Conservation (phyloP, 2,888 invertebrate species). For the Argyra leucocephala region DNA sequence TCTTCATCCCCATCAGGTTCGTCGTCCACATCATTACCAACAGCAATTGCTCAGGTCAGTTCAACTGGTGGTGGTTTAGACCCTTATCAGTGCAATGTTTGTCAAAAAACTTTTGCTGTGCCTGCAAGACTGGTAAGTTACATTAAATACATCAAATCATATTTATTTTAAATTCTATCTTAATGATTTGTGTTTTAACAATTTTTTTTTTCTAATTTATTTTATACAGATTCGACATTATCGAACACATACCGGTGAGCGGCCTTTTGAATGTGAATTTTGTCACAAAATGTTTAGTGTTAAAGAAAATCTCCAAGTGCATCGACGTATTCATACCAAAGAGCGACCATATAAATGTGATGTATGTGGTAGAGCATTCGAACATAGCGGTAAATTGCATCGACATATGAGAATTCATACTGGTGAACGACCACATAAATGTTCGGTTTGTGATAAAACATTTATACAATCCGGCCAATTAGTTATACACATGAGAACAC, state of each 20-base stretch:
- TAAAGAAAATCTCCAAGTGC: constrained; percentile 84
- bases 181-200: neutral
- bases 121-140: constrained; percentile 63
- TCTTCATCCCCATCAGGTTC: constrained; percentile 25
- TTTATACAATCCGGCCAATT: constrained; percentile 86
- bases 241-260: constrained; percentile 81
- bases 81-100: constrained; percentile 81
- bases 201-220: neutral
- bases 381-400: constrained; percentile 82
- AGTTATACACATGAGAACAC: constrained; percentile 83
- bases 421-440: constrained; percentile 79
- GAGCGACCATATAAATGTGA: constrained; percentile 84
- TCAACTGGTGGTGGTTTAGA: constrained; percentile 46
- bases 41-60: constrained; percentile 36
- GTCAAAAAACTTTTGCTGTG: constrained; percentile 82
- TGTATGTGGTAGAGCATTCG: constrained; percentile 79
- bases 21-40: constrained; percentile 36
- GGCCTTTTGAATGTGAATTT: constrained; percentile 84
- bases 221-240: constrained; percentile 57
- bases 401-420: constrained; percentile 87
- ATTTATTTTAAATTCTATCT: neutral
- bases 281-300: constrained; percentile 88
- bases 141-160: neutral
- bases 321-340: constrained; percentile 81
- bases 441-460: constrained; percentile 76